Base-by-base conservation (phyloP, 2,888 invertebrate species). In the Kuschelorhynchus macadamiae region DNA sequence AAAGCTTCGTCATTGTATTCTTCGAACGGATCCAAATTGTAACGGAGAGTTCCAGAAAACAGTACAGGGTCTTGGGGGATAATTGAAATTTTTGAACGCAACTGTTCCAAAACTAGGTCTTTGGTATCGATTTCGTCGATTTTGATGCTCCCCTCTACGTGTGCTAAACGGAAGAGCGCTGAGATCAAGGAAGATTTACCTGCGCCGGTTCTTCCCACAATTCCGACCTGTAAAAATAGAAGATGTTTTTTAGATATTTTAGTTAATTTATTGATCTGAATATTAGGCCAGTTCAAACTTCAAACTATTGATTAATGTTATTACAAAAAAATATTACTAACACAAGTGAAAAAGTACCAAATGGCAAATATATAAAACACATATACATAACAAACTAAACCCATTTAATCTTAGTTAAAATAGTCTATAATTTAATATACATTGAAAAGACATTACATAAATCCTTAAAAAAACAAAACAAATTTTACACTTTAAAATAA, bases 171-270 rank as follows among this genome's bases (percentile, higher is more conserved):
- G 83, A 95, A 95, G 56, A 95, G 83, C 0, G 92, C 92, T 0
- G 92, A 88, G 70, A 93, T 91, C 11, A 93, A 83, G 0, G 92
- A 92, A 0, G 92, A 92, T 81, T 93, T 93, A 0, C 94, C 94
- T 0, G 94, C 94, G 0, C 94, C 94, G 0, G 94, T 95, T 57
- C 94, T 86, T 1, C 94, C 94, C 3, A 93, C 92, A 73, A 93
- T 91, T 9, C 93, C 93, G 64, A 93, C 88, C 90, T 93, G 82
- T 73, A 84, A 85, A 52, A 52, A 8, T 7, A 32, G 33, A 33
- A n/a, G 14, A 1, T 2, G 14, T 11, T 42, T 32, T 32, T 5
- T 32, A 8, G 32, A 32, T 32, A 32, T 32, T 32, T 32, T 32
- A 8, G 32, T 32, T 9, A 5, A 32, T n/a, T n/a, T n/a, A 32